Percentiles rank a stretch among this genome's conserved stretches.
phyloP scores from a whole-genome alignment of 2,888 invertebrate species.

The Tuberolachnus salignus region DNA sequence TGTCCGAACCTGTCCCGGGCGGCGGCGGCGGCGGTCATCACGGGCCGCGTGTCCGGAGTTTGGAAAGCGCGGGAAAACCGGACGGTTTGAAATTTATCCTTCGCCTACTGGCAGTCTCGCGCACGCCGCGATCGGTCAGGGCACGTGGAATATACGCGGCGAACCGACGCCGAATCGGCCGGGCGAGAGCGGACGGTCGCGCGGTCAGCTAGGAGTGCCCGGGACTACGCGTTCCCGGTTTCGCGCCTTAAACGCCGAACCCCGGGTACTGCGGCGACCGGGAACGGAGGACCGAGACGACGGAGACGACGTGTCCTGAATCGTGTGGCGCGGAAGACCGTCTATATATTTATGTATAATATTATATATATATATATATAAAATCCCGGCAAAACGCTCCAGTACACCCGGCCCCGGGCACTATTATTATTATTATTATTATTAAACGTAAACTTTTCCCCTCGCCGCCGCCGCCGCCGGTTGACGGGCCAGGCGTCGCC shows the following conservation, averaged over 20 bases:
- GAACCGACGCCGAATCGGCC: not conserved
- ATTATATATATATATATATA: too few relatives aligned
- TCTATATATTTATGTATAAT: too few relatives aligned
- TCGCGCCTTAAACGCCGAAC: conserved; percentile 34
- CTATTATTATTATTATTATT: conserved; percentile 30
- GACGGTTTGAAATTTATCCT: not conserved
- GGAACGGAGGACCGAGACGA: not conserved
- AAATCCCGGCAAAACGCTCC: conserved; percentile 41
- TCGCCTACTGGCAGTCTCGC: not conserved
- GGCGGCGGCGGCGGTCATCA: too few relatives aligned
- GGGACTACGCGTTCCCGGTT: conserved; percentile 12
- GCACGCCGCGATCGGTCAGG: not conserved
- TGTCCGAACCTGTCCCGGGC: too few relatives aligned
- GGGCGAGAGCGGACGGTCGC: not conserved
- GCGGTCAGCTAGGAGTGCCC: not conserved
- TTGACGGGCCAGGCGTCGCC: conserved; percentile 55
- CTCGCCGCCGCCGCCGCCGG: conserved; percentile 8
- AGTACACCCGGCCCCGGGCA: conserved; percentile 29
- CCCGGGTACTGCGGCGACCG: not conserved
- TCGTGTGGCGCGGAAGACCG: conserved; percentile 22
- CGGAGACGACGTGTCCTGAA: conserved; percentile 45
- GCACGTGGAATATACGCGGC: too few relatives aligned
- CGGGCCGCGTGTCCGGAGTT: too few relatives aligned
- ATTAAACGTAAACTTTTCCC: conserved; percentile 53
- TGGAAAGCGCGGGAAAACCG: too few relatives aligned